Evolutionary conservation across 2,113 vertebrate genomes (phyloP), one percentile per base, ranked within the genome.

Genomic region (Phylloscopus whistleri): DNA sequence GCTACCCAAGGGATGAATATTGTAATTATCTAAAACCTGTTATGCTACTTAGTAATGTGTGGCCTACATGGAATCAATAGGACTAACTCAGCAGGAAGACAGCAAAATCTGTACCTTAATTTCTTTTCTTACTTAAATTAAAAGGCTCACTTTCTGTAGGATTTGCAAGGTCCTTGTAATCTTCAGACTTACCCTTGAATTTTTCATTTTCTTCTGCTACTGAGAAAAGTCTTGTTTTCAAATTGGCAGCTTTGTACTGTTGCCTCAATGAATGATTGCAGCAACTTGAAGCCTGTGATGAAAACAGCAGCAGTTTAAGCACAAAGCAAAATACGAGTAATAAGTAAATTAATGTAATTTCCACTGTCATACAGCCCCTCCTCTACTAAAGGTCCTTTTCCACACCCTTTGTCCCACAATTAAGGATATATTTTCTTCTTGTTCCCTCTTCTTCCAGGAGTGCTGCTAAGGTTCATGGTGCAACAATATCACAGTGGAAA

Each of bases 61-160:
- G 87, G 43, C 72, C 85, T 95, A 92, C 68, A 52, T 88, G 68
- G 55, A 92, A 92, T 94, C 82, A 91, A 86, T 80, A 83, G 75
- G 48, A 83, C 78, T 83, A 94, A 85, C 82, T 83, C 91, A 88
- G 87, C 70, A 91, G 80, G 83, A 48, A 89, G 55, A 80, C 24
- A 83, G 58, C 12, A 93, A 95, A 93, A 78, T 59, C 69, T 90
- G 60, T 63, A 73, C 48, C 73, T 78, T 87, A 95, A 91, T 80
- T 94, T 94, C 37, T 95, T 91, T 79, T 83, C 63, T 72, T 67
- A 69, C 59, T 83, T 83, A 85, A 95, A 92, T 86, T 87, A 89
- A 95, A 92, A 85, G 81, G 26, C 49, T 84, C 13, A 20, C 49
- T 77, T 96, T 87, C 49, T 76, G 59, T 44, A 75, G 43, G 41